Evolutionary conservation across 2,888 invertebrate genomes (phyloP).

Genomic region (Drosophila diplacantha): DNA sequence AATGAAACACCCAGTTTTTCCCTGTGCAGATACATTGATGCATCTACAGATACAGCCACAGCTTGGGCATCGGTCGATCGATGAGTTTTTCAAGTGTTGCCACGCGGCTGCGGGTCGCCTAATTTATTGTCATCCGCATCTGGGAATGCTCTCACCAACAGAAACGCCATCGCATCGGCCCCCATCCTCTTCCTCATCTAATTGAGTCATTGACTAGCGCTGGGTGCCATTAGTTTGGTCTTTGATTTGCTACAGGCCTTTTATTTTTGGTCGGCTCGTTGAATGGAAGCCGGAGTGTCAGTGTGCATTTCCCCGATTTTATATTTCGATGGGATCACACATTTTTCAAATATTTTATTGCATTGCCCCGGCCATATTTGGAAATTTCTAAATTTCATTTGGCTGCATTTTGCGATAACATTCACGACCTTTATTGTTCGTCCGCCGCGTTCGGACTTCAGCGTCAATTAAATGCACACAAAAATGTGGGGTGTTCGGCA

Average conservation of each 20-base stretch:
- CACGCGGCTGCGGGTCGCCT: constrained; percentile 67
- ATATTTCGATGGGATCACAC: constrained; percentile 39
- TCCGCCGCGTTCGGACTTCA: constrained; percentile 45
- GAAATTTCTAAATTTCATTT: constrained; percentile 60
- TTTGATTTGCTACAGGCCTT: constrained; percentile 32
- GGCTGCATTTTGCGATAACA: constrained; percentile 64
- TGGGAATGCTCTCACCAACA: constrained; percentile 31
- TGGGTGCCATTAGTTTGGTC: constrained; percentile 50
- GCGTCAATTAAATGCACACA: constrained; percentile 61
- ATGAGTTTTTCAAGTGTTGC: constrained; percentile 59
- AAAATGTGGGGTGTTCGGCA: constrained; percentile 28
- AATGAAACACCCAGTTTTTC: background rate
- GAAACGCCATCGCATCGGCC: background rate
- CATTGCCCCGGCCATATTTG: constrained; percentile 50
- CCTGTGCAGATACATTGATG: constrained; percentile 13
- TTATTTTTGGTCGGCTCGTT: constrained; percentile 46
- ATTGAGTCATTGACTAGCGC: constrained; percentile 63
- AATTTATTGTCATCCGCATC: constrained; percentile 57
- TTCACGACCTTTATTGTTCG: constrained; percentile 58
- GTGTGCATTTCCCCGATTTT: constrained; percentile 44
- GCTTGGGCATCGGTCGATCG: constrained; percentile 48
- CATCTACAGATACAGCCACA: constrained; percentile 22
- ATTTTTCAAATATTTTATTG: constrained; percentile 52
- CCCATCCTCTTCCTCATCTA: constrained; percentile 33
- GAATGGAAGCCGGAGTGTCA: constrained; percentile 58